Evolutionary conservation across 2,888 invertebrate genomes (phyloP).

Genomic region (Sesamia inferens): DNA sequence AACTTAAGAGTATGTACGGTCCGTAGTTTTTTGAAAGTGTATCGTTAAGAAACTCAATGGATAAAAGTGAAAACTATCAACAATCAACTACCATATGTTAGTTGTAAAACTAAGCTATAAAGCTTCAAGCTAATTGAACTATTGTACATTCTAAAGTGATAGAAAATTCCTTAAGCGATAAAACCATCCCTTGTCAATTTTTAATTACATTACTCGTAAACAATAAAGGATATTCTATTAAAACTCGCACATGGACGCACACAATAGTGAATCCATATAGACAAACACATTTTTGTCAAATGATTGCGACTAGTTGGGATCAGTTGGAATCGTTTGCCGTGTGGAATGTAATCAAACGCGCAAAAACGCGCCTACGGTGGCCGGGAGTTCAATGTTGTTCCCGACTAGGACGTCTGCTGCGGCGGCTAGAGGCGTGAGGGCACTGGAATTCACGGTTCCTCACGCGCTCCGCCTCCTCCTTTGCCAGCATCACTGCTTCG

Average conservation of each 20-base stretch:
- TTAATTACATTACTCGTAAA: neutral
- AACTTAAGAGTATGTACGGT: neutral
- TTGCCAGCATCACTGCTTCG: too few species aligned
- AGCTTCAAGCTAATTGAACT: neutral
- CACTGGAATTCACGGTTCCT: too few species aligned
- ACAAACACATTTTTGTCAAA: too few species aligned
- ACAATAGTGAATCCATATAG: neutral
- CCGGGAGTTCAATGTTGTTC: too few species aligned
- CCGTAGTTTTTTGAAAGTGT: neutral
- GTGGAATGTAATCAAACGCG: too few species aligned
- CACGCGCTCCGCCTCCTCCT: too few species aligned
- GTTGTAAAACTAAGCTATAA: too few species aligned
- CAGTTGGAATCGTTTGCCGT: too few species aligned
- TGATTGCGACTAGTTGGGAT: too few species aligned
- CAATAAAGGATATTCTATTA: neutral
- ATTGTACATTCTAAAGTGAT: neutral
- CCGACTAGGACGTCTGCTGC: too few species aligned
- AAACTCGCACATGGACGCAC: neutral
- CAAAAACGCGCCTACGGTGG: too few species aligned
- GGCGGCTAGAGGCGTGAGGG: too few species aligned
- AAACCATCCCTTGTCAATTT: neutral
- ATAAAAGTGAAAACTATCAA: neutral
- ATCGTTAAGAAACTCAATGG: neutral
- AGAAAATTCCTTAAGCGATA: neutral
- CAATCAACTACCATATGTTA: neutral